A percentile compares a stretch with the other conserved stretches of the same genome.
Conservation (phyloP, 2,113 vertebrate species). For the Heterocephalus glaber region DNA sequence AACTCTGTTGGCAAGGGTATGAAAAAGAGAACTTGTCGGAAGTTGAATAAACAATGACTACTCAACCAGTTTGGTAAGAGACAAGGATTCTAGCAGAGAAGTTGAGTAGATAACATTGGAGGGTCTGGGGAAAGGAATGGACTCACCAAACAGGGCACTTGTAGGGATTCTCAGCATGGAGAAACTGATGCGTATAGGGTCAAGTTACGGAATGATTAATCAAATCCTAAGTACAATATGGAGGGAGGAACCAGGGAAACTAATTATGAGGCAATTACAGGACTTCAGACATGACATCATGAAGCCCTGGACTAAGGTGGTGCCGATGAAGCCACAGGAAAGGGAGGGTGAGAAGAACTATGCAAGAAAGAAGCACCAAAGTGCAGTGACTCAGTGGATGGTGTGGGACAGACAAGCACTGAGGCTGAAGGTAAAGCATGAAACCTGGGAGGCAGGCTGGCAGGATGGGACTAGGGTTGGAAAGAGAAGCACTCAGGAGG, state of each 20-base stretch:
- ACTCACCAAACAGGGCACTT: neutral
- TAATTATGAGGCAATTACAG: neutral
- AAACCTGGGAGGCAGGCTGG: neutral
- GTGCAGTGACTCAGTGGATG: neutral
- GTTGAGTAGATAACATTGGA: neutral
- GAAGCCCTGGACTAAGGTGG: neutral
- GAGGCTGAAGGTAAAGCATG: neutral
- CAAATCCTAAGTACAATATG: neutral
- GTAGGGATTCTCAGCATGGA: neutral
- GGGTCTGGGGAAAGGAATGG: neutral
- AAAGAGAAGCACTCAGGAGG: neutral
- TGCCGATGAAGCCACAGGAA: neutral
- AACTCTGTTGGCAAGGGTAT: neutral
- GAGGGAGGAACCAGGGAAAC: neutral
- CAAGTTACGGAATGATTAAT: neutral
- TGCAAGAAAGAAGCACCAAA: neutral
- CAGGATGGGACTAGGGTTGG: too few relatives aligned
- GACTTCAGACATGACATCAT: neutral
- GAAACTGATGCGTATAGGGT: neutral
- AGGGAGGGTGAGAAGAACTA: neutral
- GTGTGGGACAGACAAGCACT: neutral
- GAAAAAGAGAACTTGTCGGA: neutral
- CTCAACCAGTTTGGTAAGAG: neutral
- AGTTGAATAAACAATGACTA: neutral
- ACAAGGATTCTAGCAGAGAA: neutral